phyloP scores from a whole-genome alignment of 2,888 invertebrate species.

The Sarcophaga variegata region DNA sequence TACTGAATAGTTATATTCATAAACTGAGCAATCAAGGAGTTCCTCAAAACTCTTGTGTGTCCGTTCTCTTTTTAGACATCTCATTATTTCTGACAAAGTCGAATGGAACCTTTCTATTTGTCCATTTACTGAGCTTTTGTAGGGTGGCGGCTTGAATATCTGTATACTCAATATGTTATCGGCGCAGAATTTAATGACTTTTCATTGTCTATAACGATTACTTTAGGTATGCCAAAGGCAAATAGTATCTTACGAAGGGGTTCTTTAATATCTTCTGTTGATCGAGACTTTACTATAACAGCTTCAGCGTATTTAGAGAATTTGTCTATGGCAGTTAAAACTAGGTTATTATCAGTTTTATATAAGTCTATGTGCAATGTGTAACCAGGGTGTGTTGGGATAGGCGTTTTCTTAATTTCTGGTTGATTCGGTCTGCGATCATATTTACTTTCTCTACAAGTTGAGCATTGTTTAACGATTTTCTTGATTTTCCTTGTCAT shows the following conservation, averaged over 20 bases:
- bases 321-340: background rate
- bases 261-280: slow-evolving; percentile 3
- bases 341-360: background rate
- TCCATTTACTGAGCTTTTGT: no score
- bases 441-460: slow-evolving; percentile 8
- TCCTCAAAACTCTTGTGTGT: no score
- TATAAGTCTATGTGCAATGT: background rate
- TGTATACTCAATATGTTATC: no score
- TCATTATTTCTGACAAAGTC: no score
- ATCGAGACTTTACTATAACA: background rate
- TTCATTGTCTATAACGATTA: slow-evolving; percentile 8
- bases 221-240: slow-evolving; percentile 2
- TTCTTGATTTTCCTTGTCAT: slow-evolving; percentile 3
- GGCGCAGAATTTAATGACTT: no score
- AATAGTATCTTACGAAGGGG: background rate
- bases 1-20: no score
- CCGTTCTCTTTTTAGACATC: no score
- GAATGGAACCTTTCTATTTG: no score
- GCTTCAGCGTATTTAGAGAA: slow-evolving; percentile 1
- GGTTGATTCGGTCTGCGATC: background rate
- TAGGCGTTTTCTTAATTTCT: background rate
- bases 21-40: no score
- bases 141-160: no score
- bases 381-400: background rate
- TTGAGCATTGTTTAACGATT: background rate